Percentiles rank a stretch among this genome's conserved stretches.
These are phyloP conservation scores for Triplophysa dalaica DNA, from an alignment of 2,113 vertebrate genomes.

Conservation along the genomic window DNA sequence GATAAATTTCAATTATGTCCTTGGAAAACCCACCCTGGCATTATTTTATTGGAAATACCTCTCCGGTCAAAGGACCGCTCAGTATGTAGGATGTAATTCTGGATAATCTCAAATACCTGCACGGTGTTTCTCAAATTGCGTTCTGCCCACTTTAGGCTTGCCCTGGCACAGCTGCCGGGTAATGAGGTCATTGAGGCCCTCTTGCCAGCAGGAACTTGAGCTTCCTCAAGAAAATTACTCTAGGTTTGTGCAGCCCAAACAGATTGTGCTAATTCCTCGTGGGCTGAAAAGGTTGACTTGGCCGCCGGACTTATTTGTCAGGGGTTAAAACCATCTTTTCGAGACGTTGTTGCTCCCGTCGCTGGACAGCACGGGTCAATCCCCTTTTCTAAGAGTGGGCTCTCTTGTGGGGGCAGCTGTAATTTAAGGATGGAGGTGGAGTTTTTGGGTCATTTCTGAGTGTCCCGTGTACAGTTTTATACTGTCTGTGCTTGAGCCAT, in stretches of 20 bases:
- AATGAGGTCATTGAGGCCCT: conserved; percentile 40
- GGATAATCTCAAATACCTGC: conserved; percentile 16
- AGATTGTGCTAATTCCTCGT: conserved; percentile 45
- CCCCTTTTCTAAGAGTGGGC: neutral
- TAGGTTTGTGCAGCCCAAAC: conserved; percentile 32
- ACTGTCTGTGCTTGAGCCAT: neutral
- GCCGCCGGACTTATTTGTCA: conserved; percentile 28
- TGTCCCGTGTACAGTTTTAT: conserved; percentile 1
- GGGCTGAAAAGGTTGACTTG: conserved; percentile 42
- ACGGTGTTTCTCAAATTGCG: conserved; percentile 15
- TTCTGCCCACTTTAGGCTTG: conserved; percentile 39
- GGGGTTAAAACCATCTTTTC: conserved; percentile 44
- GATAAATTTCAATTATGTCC: conserved; percentile 4
- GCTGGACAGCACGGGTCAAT: conserved; percentile 36
- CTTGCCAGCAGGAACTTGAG: conserved; percentile 40
- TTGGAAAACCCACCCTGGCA: neutral
- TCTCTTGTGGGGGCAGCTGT: conserved; percentile 1
- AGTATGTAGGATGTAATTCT: conserved; percentile 17
- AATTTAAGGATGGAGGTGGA: conserved; percentile 13
- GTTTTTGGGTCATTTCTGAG: conserved; percentile 36
- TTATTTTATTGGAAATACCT: neutral
- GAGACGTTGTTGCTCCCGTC: conserved; percentile 24
- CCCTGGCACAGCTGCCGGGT: conserved; percentile 33
- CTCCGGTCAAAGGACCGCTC: conserved; percentile 1
- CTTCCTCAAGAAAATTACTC: conserved; percentile 42